Conservation (phyloP, 1,140 invertebrate genomes). For the Rhyzopertha dominica region DNA sequence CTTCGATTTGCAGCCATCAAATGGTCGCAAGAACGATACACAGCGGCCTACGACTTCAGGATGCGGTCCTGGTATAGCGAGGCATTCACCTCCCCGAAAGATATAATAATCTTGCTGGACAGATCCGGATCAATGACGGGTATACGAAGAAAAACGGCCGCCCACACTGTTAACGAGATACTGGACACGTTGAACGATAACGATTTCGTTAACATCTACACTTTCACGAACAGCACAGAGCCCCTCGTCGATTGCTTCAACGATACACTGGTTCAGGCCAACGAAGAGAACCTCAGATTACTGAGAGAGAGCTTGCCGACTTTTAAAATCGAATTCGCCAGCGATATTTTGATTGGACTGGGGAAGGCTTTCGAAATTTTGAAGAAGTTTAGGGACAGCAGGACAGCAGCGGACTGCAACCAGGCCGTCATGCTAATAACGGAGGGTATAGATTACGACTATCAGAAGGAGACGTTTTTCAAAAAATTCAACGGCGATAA, state of each 20-base stretch:
- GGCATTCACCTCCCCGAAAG: constrained; percentile 94
- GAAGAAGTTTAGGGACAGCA: constrained; percentile 25
- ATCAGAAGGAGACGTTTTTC: constrained; percentile 82
- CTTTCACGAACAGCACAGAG: constrained; percentile 70
- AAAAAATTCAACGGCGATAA: constrained; percentile 84
- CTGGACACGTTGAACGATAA: constrained; percentile 96
- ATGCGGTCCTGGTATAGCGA: constrained; percentile 93
- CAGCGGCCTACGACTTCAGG: constrained; percentile 85
- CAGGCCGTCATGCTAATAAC: constrained; percentile 98
- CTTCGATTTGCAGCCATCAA: constrained; percentile 58
- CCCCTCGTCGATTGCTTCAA: constrained; percentile 82
- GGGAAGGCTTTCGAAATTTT: constrained; percentile 36
- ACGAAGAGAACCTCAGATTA: constrained; percentile 42
- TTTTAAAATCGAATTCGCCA: constrained; percentile 28
- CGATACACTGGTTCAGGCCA: constrained; percentile 68
- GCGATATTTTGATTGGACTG: constrained; percentile 32
- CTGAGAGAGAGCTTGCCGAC: constrained; percentile 35
- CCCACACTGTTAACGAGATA: constrained; percentile 90
- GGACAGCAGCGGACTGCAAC: constrained; percentile 57
- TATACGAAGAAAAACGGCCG: constrained; percentile 85
- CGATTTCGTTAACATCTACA: constrained; percentile 96
- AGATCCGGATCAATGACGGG: constrained; percentile 96
- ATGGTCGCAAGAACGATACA: constrained; percentile 62
- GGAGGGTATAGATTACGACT: constrained; percentile 93
- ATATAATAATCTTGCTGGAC: constrained; percentile 93